These are phyloP conservation scores for Eptatretus atami DNA, from an alignment of 2,797 vertebrate genomes.

Conservation along the genomic window DNA sequence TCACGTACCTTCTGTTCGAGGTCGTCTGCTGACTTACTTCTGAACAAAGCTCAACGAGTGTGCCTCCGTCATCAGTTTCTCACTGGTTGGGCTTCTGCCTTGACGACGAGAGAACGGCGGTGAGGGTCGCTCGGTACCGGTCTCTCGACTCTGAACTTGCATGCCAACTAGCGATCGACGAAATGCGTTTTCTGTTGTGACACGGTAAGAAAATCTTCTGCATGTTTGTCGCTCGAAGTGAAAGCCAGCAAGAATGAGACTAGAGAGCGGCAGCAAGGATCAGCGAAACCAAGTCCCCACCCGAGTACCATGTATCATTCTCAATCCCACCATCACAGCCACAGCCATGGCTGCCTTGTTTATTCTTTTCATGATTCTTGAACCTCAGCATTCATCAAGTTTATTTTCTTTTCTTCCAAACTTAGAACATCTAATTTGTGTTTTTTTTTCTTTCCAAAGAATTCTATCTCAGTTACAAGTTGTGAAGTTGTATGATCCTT, in stretches of 20 bases:
- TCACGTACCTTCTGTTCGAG: neutral
- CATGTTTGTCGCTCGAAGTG: slow-evolving; percentile 60
- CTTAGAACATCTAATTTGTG: too few species aligned
- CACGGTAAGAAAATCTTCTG: slow-evolving; percentile 40
- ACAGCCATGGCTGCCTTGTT: too few species aligned
- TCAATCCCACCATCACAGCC: too few species aligned
- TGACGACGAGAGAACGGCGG: slow-evolving; percentile 2
- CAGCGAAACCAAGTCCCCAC: slow-evolving; percentile 38
- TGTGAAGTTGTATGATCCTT: too few species aligned
- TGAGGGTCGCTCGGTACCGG: slow-evolving; percentile 15
- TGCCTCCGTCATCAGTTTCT: neutral
- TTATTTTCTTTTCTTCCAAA: too few species aligned
- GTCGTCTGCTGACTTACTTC: neutral
- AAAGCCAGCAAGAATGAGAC: slow-evolving; percentile 60
- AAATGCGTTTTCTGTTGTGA: slow-evolving; percentile 34
- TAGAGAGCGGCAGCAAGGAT: slow-evolving; percentile 38
- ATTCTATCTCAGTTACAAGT: too few species aligned
- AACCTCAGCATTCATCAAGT: too few species aligned
- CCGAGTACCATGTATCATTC: slow-evolving; percentile 10
- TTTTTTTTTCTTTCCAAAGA: too few species aligned
- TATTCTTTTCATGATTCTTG: too few species aligned
- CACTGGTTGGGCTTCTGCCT: slow-evolving; percentile 1
- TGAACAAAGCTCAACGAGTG: neutral
- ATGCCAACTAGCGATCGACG: slow-evolving; percentile 44
- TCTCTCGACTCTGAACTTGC: slow-evolving; percentile 22